Evolutionary conservation across 2,888 invertebrate genomes (phyloP), one percentile per base, ranked within the genome.

Genomic region (Taenaris catops): DNA sequence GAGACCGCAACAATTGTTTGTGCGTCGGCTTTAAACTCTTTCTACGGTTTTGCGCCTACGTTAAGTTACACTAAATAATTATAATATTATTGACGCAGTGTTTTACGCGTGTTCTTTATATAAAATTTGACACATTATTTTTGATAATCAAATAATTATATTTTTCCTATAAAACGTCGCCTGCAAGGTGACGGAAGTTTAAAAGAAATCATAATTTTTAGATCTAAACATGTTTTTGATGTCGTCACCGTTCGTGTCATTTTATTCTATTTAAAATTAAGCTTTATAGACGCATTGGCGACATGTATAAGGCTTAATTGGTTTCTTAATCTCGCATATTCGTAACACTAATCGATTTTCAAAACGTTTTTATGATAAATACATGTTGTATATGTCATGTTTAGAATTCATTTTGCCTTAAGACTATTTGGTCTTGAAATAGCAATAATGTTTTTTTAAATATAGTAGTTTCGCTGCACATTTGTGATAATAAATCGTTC

Each of bases 61-160:
- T 39, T 41, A 42, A 59, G 55, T 41, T 35, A 46, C 48, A 54
- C 58, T 55, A 53, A 52, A 46, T 53, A 58, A 20, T 9, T 16
- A 9, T 19, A 14, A 14, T 55, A 55, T 25, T 34, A 23, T 26
- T 9, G 10, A 64, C 59, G 58, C 60, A 54, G 64, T 74, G 69
- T 72, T 72, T 71, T 65, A 60, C 63, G 70, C 55, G 59, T 61
- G 51, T 58, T 68, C 63, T 67, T 60, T 48, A 31, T 32, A 58
- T 60, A 54, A 60, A 65, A 57, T 56, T 63, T 64, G 58, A 56
- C 56, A 69, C 59, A 64, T 83, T 84, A 84, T 84, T 84, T 84
- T 84, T 84, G 84, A 84, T 84, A 84, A 74, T 73, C 73, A 66
- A 66, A 70, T n/a, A 74, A 60, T 60, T 72, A 73, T 78, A 79